Evolutionary conservation across 2,113 vertebrate species (phyloP), one percentile per base, ranked within the genome.

Genomic region (Phoxinus phoxinus): DNA sequence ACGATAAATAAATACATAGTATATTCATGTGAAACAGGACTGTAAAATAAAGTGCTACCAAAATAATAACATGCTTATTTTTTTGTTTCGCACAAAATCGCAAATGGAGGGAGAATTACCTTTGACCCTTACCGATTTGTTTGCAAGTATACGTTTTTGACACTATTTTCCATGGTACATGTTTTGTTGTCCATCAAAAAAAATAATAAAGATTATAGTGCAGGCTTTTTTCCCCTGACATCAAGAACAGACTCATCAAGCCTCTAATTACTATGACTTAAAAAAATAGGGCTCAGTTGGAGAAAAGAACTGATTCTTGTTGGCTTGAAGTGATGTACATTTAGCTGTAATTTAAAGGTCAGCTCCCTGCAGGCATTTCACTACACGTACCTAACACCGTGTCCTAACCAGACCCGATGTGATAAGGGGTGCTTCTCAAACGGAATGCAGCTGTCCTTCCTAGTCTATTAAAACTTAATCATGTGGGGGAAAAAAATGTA

Each of bases 271-370:
- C 10, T 17, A 10, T 32, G 19, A 78, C 56, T 79, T 79, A 1
- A 44, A 37, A 79, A 72, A 44, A 21, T n/a, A 25, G 21, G 35
- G 23, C 32, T 59, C 21, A n/a, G 56, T 17, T 77, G 51, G 51
- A 79, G 32, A 3, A 15, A 23, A 61, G 23, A 8, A 17, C 35
- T 79, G 76, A 79, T n/a, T 61, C 8, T 27, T 79, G 7, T 44
- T 79, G 77, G 23, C 56, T 53, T 78, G 76, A 12, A 78, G 76
- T 78, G 32, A 59, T 59, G 23, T n/a, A 79, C 56, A 79, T 79
- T 44, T 44, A 44, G 13, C 32, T 41, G 13, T 56, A 58, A 79
- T 79, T 79, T 79, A 15, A 79, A 79, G 77, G 35, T 41, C 35
- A 79, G 3, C 23, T 79, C 77, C 56, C 13, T 4, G 77, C n/a